phyloP scores from a whole-genome alignment of 2,113 vertebrate genomes.

The Cygnus buccinator region DNA sequence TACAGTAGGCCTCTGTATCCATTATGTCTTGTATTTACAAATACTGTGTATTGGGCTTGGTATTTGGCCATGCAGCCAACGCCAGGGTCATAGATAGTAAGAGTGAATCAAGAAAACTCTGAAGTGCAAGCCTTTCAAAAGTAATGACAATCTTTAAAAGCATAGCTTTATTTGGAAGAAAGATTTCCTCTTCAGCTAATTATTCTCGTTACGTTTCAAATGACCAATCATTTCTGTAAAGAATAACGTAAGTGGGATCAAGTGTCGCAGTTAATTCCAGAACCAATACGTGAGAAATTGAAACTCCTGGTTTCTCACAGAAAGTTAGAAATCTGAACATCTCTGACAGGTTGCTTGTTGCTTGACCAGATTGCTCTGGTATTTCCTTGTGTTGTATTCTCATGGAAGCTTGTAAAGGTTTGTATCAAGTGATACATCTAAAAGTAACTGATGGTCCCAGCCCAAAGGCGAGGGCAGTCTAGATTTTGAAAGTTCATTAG shows the following conservation, averaged over 20 bases:
- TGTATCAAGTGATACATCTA: not conserved
- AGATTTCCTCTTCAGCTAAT: not conserved
- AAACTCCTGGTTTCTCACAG: not conserved
- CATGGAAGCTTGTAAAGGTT: not conserved
- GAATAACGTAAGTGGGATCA: not conserved
- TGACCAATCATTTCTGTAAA: not conserved
- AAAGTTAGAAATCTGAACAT: not conserved
- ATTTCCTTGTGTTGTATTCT: not conserved
- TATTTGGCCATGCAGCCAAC: no score
- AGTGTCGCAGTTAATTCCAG: not conserved
- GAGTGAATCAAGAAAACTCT: not conserved
- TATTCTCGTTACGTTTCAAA: not conserved
- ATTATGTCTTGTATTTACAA: not conserved
- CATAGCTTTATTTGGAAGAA: not conserved
- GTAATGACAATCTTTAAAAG: not conserved
- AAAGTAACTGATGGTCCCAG: not conserved
- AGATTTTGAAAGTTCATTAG: not conserved
- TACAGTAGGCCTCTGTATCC: not conserved
- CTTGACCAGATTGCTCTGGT: no score
- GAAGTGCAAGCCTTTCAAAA: not conserved
- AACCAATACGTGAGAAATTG: not conserved
- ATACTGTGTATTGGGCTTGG: not conserved
- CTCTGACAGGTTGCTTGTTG: not conserved
- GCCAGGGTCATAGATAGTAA: not conserved
- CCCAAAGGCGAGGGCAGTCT: not conserved